Evolutionary conservation across 2,113 vertebrate species (phyloP).

Genomic region (Chaenogobius annularis): DNA sequence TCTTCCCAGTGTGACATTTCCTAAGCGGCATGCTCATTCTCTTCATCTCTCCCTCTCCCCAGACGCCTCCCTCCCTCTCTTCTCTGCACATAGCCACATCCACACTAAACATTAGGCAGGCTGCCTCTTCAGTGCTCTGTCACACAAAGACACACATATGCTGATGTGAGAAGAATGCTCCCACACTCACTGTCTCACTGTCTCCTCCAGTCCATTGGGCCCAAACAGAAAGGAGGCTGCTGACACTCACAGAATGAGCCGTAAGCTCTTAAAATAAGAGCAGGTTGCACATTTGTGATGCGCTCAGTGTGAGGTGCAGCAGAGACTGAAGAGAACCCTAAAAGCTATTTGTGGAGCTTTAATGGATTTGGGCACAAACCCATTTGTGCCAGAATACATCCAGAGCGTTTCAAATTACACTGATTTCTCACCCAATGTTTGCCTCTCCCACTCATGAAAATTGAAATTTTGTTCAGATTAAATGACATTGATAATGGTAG

Average conservation of each 20-base stretch:
- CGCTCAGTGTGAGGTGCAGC: conserved; percentile 67
- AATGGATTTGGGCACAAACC: conserved; percentile 70
- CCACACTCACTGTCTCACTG: conserved; percentile 63
- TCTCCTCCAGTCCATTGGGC: conserved; percentile 65
- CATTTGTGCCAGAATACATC: conserved; percentile 75
- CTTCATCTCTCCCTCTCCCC: conserved; percentile 75
- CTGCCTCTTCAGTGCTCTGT: conserved; percentile 56
- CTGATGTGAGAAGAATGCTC: conserved; percentile 71
- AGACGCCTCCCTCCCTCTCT: conserved; percentile 58
- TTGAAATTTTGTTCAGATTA: conserved; percentile 78
- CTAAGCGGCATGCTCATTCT: conserved; percentile 84
- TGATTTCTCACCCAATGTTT: conserved; percentile 76
- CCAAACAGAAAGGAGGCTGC: conserved; percentile 62
- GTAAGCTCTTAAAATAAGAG: conserved; percentile 68
- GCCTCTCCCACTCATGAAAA: conserved; percentile 76
- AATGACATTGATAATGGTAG: conserved; percentile 70
- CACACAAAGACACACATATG: conserved; percentile 69
- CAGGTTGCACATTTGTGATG: conserved; percentile 67
- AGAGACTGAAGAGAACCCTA: conserved; percentile 66
- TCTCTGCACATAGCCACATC: conserved; percentile 31
- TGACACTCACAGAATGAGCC: conserved; percentile 71
- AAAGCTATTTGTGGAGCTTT: conserved; percentile 70
- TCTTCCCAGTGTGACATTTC: conserved; percentile 99
- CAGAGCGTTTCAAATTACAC: conserved; percentile 72
- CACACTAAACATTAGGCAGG: conserved; percentile 54